Percentiles rank a stretch among this genome's conserved stretches.
Conservation (phyloP, 2,888 invertebrate species). For the Phasia obesa region DNA sequence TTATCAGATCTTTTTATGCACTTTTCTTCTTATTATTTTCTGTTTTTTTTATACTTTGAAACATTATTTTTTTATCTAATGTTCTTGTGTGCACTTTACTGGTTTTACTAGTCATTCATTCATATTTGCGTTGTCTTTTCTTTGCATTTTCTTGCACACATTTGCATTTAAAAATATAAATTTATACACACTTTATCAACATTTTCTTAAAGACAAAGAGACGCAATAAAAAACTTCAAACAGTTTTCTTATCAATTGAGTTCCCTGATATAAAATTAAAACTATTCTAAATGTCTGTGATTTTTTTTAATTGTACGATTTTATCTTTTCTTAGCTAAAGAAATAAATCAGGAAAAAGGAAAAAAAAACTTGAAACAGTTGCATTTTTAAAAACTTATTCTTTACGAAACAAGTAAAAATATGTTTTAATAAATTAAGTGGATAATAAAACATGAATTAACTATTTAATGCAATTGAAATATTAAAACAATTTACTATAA, state of each 20-base stretch:
- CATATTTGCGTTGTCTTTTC: conserved; percentile 54
- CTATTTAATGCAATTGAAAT: background rate
- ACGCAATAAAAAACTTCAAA: background rate
- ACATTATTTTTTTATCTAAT: conserved; percentile 56
- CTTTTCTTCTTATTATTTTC: background rate
- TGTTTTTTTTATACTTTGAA: conserved; percentile 7
- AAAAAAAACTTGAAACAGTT: background rate
- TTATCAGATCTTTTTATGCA: conserved; percentile 50
- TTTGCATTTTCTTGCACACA: conserved; percentile 34
- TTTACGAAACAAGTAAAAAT: background rate
- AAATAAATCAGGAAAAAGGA: no score
- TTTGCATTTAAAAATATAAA: conserved; percentile 19
- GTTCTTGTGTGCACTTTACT: conserved; percentile 62
- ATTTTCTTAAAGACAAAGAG: background rate
- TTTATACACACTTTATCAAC: background rate
- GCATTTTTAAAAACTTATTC: background rate
- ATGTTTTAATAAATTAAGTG: background rate
- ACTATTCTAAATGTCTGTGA: conserved; percentile 7
- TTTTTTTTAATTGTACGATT: no score
- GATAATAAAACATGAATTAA: background rate
- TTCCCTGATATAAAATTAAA: conserved; percentile 44
- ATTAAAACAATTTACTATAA: background rate
- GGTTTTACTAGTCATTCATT: conserved; percentile 36
- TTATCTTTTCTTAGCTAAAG: no score
- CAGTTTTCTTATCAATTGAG: conserved; percentile 61